Evolutionary conservation across 2,797 vertebrate species (phyloP).

Genomic region (Crocodylus rhombifer): DNA sequence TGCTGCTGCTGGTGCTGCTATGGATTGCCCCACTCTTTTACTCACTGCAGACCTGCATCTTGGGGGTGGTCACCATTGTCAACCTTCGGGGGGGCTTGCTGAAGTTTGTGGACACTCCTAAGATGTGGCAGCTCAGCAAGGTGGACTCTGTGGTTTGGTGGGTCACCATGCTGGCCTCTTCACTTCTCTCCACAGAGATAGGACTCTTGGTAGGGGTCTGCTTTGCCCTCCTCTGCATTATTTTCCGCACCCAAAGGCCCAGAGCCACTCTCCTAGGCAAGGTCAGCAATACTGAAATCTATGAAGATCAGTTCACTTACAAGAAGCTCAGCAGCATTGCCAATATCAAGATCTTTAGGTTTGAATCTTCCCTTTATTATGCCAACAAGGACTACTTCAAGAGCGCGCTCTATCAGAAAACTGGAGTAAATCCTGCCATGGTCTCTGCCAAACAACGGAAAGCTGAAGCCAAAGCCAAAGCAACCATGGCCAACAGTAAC

Average conservation of each 20-base stretch:
- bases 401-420: conserved; percentile 64
- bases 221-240: conserved; percentile 73
- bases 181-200: conserved; percentile 68
- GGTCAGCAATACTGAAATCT: conserved; percentile 64
- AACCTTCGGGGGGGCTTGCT: conserved; percentile 68
- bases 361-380: conserved; percentile 76
- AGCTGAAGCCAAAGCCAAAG: background rate
- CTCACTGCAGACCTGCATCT: conserved; percentile 67
- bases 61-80: conserved; percentile 75
- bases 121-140: conserved; percentile 77
- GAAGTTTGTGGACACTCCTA: conserved; percentile 56
- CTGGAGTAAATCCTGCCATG: conserved; percentile 53
- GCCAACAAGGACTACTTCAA: conserved; percentile 80
- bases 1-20: conserved; percentile 76
- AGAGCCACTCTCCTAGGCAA: conserved; percentile 69
- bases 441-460: conserved; percentile 26
- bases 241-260: conserved; percentile 73
- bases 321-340: conserved; percentile 67
- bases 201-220: conserved; percentile 70
- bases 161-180: conserved; percentile 75
- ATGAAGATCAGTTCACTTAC: conserved; percentile 74
- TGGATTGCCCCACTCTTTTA: conserved; percentile 76
- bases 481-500: background rate
- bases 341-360: conserved; percentile 76
- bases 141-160: conserved; percentile 74